Evolutionary conservation across 2,113 vertebrate genomes (phyloP), one percentile per base, ranked within the genome.

Genomic region (Eclectus roratus): DNA sequence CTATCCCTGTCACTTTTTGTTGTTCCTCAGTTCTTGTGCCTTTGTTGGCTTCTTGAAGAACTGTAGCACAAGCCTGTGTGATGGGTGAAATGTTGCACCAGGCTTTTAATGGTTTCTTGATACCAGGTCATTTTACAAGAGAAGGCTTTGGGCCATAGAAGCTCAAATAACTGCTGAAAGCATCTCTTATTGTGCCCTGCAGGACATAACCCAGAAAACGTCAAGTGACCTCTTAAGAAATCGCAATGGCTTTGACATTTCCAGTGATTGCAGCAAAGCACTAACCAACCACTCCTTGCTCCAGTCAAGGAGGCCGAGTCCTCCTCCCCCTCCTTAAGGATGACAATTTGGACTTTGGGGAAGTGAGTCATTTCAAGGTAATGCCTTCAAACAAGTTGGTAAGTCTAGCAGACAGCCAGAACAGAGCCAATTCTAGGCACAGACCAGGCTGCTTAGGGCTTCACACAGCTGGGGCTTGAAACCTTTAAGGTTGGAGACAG

Each of bases 321-420:
- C 9, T 47, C 16, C 31, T 74, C 18, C 7, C 15, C 53, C 35
- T 77, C 25, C 28, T 47, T 21, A 47, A 44, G 44, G 27, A 43
- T 43, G 11, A 35, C 9, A 7, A 52, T 1, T 17, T 21, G 5
- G 18, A 64, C 23, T 55, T 23, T 29, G 0, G 2, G 17, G 15
- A 86, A 82, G 71, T 56, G 1, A 35, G 4, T 13, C 33, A 56
- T 78, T 66, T 25, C 19, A 52, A n/a, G 7, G 6, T n/a, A 17
- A 52, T 37, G 19, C 6, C 21, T 52, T 52, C 74, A 14, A 66
- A 52, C n/a, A 39, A 49, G 10, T 3, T 60, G 12, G 9, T 68
- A 64, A 31, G 33, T 60, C 49, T 69, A 76, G 29, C 3, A 64
- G 13, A 9, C 23, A 19, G 7, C 2, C 29, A 60, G 33, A 85